Conservation (phyloP, 2,888 invertebrate species). For the Caenorhabditis sp. region DNA sequence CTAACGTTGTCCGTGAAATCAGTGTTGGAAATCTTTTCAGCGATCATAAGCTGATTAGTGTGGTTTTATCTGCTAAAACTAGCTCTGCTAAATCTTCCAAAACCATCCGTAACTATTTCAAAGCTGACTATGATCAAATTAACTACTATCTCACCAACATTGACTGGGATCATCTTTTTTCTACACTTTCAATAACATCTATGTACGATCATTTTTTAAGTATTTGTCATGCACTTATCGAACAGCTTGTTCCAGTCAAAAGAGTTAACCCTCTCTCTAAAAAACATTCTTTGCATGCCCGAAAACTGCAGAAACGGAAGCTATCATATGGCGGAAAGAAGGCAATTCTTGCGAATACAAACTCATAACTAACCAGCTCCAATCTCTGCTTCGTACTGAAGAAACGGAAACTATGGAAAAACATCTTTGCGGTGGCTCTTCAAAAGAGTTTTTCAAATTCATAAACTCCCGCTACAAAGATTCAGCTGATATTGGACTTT, state of each 20-base stretch:
- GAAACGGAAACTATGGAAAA: background rate
- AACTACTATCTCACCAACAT: conserved; percentile 3
- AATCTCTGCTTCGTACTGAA: background rate
- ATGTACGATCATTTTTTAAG: background rate
- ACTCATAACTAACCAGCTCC: background rate
- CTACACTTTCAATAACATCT: background rate
- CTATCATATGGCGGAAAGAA: background rate
- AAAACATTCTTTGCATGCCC: background rate
- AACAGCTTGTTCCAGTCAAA: background rate
- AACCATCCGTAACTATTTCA: background rate
- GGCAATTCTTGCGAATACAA: background rate
- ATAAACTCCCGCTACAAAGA: conserved; percentile 20
- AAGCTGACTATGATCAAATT: background rate
- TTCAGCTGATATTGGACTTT: background rate
- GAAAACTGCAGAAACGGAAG: conserved; percentile 3
- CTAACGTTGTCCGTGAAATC: too few relatives aligned
- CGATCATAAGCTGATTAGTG: too few relatives aligned
- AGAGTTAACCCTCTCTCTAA: background rate
- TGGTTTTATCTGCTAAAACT: too few relatives aligned
- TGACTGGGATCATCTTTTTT: background rate
- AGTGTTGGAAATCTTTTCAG: too few relatives aligned
- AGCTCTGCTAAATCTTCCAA: too few relatives aligned
- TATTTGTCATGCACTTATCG: background rate
- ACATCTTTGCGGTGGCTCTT: background rate
- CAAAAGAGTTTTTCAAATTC: conserved; percentile 21